These are phyloP conservation scores for Urocolius indicus DNA, from an alignment of 2,113 vertebrate species.

Conservation along the genomic window DNA sequence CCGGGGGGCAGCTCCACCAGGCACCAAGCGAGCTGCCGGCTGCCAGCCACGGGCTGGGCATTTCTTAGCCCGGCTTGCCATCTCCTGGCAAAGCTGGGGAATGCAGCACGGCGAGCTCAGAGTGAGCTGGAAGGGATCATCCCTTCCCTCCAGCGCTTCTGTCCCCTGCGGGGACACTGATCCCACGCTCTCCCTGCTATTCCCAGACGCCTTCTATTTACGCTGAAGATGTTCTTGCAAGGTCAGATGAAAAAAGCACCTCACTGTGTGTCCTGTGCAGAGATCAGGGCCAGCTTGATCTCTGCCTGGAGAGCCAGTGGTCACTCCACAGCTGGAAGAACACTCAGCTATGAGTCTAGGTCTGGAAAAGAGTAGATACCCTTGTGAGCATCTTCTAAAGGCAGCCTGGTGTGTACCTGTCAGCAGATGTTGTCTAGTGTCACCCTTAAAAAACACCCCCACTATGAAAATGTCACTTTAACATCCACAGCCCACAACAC, in stretches of 20 bases:
- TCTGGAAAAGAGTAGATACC: neutral
- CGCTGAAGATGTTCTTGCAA: neutral
- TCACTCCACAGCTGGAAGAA: neutral
- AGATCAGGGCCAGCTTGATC: neutral
- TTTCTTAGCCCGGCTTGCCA: neutral
- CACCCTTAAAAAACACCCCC: neutral
- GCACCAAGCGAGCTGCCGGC: too few species aligned
- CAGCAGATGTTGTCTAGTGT: neutral
- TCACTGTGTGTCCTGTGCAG: accelerated
- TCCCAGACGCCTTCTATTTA: neutral
- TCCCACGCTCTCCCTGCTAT: too few species aligned
- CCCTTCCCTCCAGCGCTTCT: too few species aligned
- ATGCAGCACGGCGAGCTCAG: neutral
- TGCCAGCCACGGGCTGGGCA: accelerated
- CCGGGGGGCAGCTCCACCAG: too few species aligned
- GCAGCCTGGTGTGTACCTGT: neutral
- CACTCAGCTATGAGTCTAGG: accelerated
- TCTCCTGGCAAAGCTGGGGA: slow-evolving; percentile 23
- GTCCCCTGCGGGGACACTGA: neutral
- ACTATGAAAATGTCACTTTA: neutral
- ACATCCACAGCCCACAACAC: neutral
- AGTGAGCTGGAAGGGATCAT: too few species aligned
- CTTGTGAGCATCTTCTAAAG: neutral
- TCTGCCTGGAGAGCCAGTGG: accelerated
- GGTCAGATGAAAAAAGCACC: accelerated